Evolutionary conservation across 2,888 invertebrate genomes (phyloP).

Genomic region (Agonopterix arenella): DNA sequence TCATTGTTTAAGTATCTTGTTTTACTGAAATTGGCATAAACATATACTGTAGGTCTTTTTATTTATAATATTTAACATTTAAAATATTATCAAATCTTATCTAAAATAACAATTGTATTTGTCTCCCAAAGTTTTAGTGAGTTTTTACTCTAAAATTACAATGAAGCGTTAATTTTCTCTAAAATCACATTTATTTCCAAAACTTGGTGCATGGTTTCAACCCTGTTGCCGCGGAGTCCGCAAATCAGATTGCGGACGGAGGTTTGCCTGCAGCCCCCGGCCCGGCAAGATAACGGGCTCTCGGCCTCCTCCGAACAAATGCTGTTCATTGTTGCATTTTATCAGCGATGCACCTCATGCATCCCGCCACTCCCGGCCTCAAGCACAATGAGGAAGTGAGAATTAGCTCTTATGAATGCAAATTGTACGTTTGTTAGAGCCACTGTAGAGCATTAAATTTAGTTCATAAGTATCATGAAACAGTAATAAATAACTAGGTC

Average conservation of each 20-base stretch:
- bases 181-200: background rate
- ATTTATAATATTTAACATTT: too few relatives aligned
- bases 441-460: too few relatives aligned
- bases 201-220: slow-evolving; percentile 18
- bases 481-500: too few relatives aligned
- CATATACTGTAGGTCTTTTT: too few relatives aligned
- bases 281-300: slow-evolving; percentile 33
- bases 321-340: slow-evolving; percentile 24
- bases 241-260: slow-evolving; percentile 41
- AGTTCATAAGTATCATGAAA: too few relatives aligned
- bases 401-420: slow-evolving; percentile 9
- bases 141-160: background rate
- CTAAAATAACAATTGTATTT: too few relatives aligned
- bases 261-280: slow-evolving; percentile 21
- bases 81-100: too few relatives aligned
- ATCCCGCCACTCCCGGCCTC: background rate
- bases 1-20: too few relatives aligned
- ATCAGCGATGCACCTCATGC: slow-evolving; percentile 23
- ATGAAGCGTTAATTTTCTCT: background rate
- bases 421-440: background rate
- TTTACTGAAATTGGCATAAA: too few relatives aligned
- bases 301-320: slow-evolving; percentile 6
- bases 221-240: slow-evolving; percentile 16
- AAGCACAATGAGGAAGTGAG: slow-evolving; percentile 12
- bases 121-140: too few relatives aligned